Evolutionary conservation across 2,888 invertebrate genomes (phyloP).

Genomic region (Drosophila neonasuta): DNA sequence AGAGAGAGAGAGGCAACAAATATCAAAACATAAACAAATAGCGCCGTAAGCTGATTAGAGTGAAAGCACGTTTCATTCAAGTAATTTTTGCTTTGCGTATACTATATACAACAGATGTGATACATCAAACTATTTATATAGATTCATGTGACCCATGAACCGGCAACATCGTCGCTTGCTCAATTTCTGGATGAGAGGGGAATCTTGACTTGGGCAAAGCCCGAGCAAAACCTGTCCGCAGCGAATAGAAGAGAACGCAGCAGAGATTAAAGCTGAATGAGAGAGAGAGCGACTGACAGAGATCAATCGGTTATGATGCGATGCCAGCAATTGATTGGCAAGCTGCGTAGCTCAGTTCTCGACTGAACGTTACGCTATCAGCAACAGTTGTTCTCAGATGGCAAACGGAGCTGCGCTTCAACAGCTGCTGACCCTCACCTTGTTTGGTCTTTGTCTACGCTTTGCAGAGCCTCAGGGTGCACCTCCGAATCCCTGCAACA

Average conservation of each 20-base stretch:
- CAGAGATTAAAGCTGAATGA: neutral
- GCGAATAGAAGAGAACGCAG: neutral
- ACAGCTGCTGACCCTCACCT: slow-evolving; percentile 2
- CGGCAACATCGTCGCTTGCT: slow-evolving; percentile 7
- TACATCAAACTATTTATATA: neutral
- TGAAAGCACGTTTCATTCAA: slow-evolving; percentile 33
- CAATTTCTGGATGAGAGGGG: slow-evolving; percentile 1
- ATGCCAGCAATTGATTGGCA: neutral
- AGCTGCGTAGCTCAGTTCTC: slow-evolving; percentile 45
- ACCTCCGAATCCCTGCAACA: slow-evolving; percentile 52
- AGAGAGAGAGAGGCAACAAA: neutral
- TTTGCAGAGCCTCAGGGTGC: slow-evolving; percentile 32
- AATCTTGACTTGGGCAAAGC: slow-evolving; percentile 50
- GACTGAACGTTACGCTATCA: slow-evolving; percentile 39
- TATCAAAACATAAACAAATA: slow-evolving; percentile 51
- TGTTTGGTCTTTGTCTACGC: slow-evolving; percentile 28
- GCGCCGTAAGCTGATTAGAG: slow-evolving; percentile 19
- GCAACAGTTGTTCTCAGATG: slow-evolving; percentile 47
- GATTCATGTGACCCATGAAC: slow-evolving; percentile 24
- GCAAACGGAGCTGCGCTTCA: slow-evolving; percentile 6
- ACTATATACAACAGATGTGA: neutral
- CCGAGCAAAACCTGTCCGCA: slow-evolving; percentile 42
- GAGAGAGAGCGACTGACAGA: slow-evolving; percentile 1
- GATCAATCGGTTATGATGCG: slow-evolving; percentile 29
- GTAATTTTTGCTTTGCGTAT: neutral